These are phyloP conservation scores for Argentina silus DNA, from an alignment of 2,797 vertebrate genomes.

Conservation along the genomic window DNA sequence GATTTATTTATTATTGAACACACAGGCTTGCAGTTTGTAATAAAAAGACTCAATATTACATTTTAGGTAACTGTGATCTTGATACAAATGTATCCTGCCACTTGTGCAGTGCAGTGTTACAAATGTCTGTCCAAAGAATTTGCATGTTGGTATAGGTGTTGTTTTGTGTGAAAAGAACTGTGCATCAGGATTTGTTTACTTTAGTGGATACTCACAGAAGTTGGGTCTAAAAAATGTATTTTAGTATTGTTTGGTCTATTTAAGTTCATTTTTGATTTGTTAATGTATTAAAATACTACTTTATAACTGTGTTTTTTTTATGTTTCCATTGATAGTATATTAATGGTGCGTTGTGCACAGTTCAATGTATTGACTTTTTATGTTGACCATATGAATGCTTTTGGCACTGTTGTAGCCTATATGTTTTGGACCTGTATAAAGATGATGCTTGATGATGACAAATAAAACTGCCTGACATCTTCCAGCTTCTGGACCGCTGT, in stretches of 20 bases:
- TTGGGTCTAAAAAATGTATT: conserved; percentile 42
- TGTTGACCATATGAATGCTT: conserved; percentile 52
- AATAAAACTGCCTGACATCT: conserved; percentile 16
- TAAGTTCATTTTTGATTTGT: conserved; percentile 36
- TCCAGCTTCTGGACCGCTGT: not conserved
- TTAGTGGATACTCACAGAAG: conserved; percentile 36
- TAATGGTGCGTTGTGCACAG: conserved; percentile 43
- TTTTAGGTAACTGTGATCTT: conserved; percentile 34
- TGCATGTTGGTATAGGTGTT: conserved; percentile 66
- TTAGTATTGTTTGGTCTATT: conserved; percentile 43
- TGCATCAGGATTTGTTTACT: conserved; percentile 65
- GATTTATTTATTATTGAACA: conserved; percentile 15
- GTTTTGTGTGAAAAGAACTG: conserved; percentile 54
- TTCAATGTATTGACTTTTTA: conserved; percentile 43
- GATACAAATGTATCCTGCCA: conserved; percentile 45
- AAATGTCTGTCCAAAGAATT: conserved; percentile 39
- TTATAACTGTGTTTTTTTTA: conserved; percentile 65
- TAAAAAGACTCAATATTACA: not conserved
- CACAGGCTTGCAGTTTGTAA: not conserved
- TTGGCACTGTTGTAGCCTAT: conserved; percentile 41
- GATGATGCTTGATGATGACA: conserved; percentile 53
- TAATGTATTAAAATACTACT: conserved; percentile 52
- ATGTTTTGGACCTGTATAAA: conserved; percentile 62
- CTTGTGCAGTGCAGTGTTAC: conserved; percentile 56
- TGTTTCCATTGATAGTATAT: conserved; percentile 60